Percentiles rank a stretch among this genome's conserved stretches.
Conservation (phyloP, 2,797 vertebrate species). For the Tolypeutes matacus region DNA sequence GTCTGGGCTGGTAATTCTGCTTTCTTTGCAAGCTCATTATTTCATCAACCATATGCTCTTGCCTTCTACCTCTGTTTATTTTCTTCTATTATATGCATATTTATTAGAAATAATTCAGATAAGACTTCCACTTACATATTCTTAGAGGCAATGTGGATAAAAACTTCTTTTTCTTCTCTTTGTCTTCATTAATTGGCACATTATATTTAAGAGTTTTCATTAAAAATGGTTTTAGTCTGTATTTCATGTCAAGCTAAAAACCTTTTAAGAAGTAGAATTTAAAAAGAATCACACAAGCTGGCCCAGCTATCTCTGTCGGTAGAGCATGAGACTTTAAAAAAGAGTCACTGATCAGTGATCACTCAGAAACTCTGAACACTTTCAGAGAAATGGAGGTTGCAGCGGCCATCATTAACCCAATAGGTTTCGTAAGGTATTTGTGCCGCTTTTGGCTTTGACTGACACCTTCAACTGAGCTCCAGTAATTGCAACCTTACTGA, state of each 20-base stretch:
- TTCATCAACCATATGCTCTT: not conserved
- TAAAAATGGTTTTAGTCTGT: not conserved
- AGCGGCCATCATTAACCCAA: not conserved
- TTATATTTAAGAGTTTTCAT: not conserved
- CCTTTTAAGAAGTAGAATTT: not conserved
- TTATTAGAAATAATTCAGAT: not conserved
- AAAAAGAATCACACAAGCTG: not conserved
- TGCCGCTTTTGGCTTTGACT: not conserved
- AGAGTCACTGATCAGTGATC: not conserved
- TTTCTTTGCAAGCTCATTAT: not conserved
- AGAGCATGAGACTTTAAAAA: too few species aligned
- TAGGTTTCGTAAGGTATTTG: not conserved
- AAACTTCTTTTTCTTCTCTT: not conserved
- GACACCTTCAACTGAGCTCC: fast-evolving
- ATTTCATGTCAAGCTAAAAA: not conserved
- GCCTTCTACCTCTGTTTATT: not conserved
- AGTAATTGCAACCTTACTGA: not conserved
- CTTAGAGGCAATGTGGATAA: not conserved
- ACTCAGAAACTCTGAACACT: not conserved
- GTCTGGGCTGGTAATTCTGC: not conserved
- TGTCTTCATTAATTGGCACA: not conserved
- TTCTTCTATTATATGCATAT: not conserved
- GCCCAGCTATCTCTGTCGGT: too few species aligned
- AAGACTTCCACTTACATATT: not conserved
- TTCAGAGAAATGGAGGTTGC: not conserved